phyloP scores from a whole-genome alignment of 2,797 vertebrate species.

The Micropoecilia bifurca region DNA sequence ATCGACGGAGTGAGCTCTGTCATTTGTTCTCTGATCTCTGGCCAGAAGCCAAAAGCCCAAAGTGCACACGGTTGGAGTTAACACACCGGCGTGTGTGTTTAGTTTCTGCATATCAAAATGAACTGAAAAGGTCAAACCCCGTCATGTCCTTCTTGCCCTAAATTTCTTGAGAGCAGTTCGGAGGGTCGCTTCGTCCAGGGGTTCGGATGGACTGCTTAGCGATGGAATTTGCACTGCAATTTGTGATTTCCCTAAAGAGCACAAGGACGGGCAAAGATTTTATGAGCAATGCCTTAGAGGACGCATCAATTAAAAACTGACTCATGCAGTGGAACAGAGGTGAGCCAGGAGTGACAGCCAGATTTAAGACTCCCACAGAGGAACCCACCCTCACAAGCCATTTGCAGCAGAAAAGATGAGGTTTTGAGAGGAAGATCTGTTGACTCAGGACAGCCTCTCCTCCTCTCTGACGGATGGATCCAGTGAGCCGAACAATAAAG shows the following conservation, averaged over 20 bases:
- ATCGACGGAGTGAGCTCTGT: constrained; percentile 12
- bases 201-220: constrained; percentile 66
- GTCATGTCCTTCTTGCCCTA: constrained; percentile 52
- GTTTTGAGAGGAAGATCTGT: constrained; percentile 30
- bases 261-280: constrained; percentile 81
- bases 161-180: constrained; percentile 69
- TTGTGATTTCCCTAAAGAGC: constrained; percentile 82
- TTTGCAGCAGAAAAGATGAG: constrained; percentile 47
- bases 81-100: constrained; percentile 31
- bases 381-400: constrained; percentile 36
- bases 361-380: constrained; percentile 37
- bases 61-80: constrained; percentile 65
- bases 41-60: constrained; percentile 76
- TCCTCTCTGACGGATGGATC: constrained; percentile 43
- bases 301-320: constrained; percentile 78
- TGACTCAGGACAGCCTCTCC: constrained; percentile 42
- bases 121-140: constrained; percentile 44
- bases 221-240: constrained; percentile 80
- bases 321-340: constrained; percentile 73
- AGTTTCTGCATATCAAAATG: constrained; percentile 54
- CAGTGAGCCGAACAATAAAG: constrained; percentile 43
- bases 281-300: constrained; percentile 84
- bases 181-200: constrained; percentile 66
- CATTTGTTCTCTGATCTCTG: constrained; percentile 31
- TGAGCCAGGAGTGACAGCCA: constrained; percentile 53